Evolutionary conservation across 2,888 invertebrate genomes (phyloP), one percentile per base, ranked within the genome.

Genomic region (Brenthis hecate): DNA sequence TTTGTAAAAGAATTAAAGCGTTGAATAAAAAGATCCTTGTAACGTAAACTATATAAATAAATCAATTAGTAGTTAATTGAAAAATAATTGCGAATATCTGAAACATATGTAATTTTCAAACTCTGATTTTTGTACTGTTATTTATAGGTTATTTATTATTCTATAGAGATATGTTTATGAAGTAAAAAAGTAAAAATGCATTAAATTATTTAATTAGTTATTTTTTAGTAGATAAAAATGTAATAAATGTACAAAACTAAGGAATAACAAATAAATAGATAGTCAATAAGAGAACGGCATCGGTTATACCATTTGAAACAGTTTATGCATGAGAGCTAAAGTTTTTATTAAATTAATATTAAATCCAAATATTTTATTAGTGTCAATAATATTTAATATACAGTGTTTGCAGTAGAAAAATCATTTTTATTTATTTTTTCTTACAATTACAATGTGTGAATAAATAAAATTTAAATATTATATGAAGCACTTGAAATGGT

Each of bases 171-270:
- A 28, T 28, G 5, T 43, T 43, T 43, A 11, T 43, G 2, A 36
- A 43, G 0, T 1, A 13, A 23, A 6, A 23, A 14, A 58, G 8
- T 48, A n/a, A 32, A 1, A 14, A 8, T 6, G 8, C 6, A 43
- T 16, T 32, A 32, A 56, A 14, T 16, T 50, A n/a, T 50, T 32
- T 56, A 28, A 28, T 28, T 56, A 5, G 8, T 53, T 43, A 11
- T 61, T 53, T 53, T n/a, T 53, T 32, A 23, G 16, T 58, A 50
- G 58, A 50, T 62, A 23, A 53, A 28, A 36, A 16, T 36, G 36
- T 62, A 62, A 62, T 62, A 32, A 62, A 62, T 62, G 62, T 62
- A 62, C 62, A 62, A 62, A 62, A 51, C 19, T 53, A 53, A 51
- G 6, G 32, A 13, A 16, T 32, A 62, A 62, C 36, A 6, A 53